These are phyloP conservation scores for Felis catus DNA, from an alignment of 2,113 vertebrate genomes.

Conservation along the genomic window DNA sequence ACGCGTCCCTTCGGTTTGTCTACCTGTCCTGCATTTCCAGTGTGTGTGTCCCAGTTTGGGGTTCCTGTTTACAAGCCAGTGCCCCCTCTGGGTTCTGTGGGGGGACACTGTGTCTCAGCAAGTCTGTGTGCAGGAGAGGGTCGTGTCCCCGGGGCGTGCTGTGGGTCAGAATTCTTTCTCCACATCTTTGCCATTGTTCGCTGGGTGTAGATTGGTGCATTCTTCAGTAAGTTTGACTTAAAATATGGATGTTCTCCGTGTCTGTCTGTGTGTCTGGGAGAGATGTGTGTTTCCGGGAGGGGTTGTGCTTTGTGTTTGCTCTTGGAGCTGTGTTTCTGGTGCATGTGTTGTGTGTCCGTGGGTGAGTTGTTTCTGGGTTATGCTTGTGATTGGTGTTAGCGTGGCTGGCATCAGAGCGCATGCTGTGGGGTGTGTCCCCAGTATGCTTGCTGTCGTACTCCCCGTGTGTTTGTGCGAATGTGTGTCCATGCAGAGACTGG, in stretches of 20 bases:
- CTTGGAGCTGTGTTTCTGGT: neutral
- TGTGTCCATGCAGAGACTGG: neutral
- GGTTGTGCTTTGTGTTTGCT: neutral
- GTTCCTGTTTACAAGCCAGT: neutral
- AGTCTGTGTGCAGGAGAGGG: neutral
- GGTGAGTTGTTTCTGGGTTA: neutral
- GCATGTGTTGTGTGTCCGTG: neutral
- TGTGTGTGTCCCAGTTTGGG: neutral
- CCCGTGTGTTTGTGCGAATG: neutral
- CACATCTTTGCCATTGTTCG: neutral
- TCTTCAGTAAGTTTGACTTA: neutral
- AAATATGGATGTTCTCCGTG: neutral
- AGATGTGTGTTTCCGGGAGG: neutral
- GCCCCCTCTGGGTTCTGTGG: neutral
- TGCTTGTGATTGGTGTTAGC: neutral
- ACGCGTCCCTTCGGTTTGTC: neutral
- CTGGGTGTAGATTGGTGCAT: neutral
- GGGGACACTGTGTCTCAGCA: neutral
- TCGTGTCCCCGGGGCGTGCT: accelerated
- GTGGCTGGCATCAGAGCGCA: neutral
- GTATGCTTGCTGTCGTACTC: neutral
- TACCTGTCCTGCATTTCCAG: neutral
- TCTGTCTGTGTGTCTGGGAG: neutral
- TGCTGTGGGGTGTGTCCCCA: neutral
- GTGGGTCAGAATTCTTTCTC: neutral